phyloP scores from a whole-genome alignment of 2,888 invertebrate species.

The Thecocarcelia acutangulata region DNA sequence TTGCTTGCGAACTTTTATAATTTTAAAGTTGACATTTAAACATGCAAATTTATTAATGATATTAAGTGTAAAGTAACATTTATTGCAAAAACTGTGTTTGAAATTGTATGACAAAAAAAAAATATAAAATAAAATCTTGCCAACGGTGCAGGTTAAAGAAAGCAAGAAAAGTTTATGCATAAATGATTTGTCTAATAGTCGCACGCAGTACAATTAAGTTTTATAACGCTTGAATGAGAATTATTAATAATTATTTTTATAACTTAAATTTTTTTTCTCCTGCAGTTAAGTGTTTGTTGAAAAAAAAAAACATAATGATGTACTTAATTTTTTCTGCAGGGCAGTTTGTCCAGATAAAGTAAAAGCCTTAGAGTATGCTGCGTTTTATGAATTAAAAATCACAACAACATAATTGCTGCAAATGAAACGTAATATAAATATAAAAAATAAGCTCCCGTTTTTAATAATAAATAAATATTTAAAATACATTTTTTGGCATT shows the following conservation, averaged over 20 bases:
- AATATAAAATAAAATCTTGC: neutral
- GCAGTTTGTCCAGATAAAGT: slow-evolving; percentile 46
- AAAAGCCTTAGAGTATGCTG: slow-evolving; percentile 43
- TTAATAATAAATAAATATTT: slow-evolving; percentile 18
- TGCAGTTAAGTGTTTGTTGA: too few relatives aligned
- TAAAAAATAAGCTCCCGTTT: slow-evolving; percentile 22
- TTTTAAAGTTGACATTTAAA: slow-evolving; percentile 50
- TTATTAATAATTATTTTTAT: too few relatives aligned
- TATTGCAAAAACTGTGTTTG: too few relatives aligned
- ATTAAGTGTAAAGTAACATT: slow-evolving; percentile 31
- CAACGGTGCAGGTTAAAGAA: too few relatives aligned
- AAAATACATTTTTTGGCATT: slow-evolving; percentile 1
- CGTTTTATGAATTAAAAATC: slow-evolving; percentile 13
- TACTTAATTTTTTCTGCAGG: slow-evolving; percentile 52
- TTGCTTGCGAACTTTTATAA: slow-evolving; percentile 21
- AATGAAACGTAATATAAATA: neutral
- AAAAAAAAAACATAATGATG: slow-evolving; percentile 56
- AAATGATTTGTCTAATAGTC: too few relatives aligned
- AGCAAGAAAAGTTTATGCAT: too few relatives aligned
- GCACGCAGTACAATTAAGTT: too few relatives aligned
- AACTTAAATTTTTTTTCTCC: too few relatives aligned
- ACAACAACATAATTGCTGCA: neutral
- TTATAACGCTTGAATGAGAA: too few relatives aligned
- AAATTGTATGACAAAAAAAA: too few relatives aligned
- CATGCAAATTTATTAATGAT: slow-evolving; percentile 53